Conservation (phyloP, 2,797 vertebrate species). For the Varecia variegata region DNA sequence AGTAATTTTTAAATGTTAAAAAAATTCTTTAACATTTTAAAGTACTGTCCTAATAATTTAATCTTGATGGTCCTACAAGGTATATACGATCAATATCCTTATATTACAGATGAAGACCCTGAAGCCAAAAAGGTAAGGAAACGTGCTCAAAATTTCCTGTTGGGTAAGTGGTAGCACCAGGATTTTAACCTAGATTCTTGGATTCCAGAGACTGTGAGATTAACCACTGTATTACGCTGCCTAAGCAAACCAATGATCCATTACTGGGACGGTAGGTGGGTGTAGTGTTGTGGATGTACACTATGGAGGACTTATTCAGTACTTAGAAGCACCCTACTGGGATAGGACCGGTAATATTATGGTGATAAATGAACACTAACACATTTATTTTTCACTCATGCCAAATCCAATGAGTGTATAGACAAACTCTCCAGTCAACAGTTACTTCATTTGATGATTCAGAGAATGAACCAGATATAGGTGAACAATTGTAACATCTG, state of each 20-base stretch:
- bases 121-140: neutral
- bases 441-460: neutral
- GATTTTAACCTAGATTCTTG: neutral
- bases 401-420: neutral
- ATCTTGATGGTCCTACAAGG: neutral
- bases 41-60: neutral
- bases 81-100: neutral
- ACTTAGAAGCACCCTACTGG: neutral
- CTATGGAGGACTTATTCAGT: neutral
- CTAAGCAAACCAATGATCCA: neutral
- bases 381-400: neutral
- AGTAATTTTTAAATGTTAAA: neutral
- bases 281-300: neutral
- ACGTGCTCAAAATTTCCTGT: neutral
- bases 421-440: neutral
- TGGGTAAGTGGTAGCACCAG: neutral
- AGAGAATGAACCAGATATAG: neutral
- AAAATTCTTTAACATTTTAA: neutral
- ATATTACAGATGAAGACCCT: neutral
- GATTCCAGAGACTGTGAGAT: neutral
- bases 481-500: neutral
- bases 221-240: neutral
- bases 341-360: neutral
- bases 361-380: neutral
- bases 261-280: fast-evolving